phyloP scores from a whole-genome alignment of 2,888 invertebrate species.

The Andrena minutula region DNA sequence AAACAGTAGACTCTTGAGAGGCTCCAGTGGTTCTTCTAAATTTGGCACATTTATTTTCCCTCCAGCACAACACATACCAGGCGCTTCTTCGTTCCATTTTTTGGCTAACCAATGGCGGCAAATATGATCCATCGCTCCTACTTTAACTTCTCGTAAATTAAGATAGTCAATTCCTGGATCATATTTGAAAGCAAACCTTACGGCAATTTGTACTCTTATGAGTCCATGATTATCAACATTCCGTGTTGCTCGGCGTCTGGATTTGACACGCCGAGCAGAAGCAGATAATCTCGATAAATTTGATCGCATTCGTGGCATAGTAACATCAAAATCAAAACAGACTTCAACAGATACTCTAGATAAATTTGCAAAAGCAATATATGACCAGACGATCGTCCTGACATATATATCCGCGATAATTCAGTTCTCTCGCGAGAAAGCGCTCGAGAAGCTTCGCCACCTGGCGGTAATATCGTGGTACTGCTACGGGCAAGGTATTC shows the following conservation, averaged over 20 bases:
- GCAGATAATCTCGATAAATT: neutral
- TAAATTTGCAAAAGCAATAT: no score
- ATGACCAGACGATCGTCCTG: no score
- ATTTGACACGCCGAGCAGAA: neutral
- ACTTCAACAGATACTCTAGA: no score
- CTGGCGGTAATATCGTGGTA: no score
- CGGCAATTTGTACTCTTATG: neutral
- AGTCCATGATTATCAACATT: no score
- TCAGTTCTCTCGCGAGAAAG: neutral
- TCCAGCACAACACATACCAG: neutral
- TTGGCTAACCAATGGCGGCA: no score
- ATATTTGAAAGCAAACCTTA: slow-evolving; percentile 1
- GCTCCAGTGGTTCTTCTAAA: slow-evolving; percentile 3
- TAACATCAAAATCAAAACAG: neutral
- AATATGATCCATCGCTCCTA: neutral
- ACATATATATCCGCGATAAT: neutral
- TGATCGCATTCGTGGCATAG: neutral
- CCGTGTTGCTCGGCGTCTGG: neutral
- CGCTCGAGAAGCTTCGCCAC: no score
- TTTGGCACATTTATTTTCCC: neutral
- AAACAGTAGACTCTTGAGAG: neutral
- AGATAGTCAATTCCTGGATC: neutral
- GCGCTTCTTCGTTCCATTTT: neutral
- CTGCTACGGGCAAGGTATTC: no score
- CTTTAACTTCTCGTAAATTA: slow-evolving; percentile 1